Evolutionary conservation across 30 jellyfish, hydroid and myxozoan genomes (phyloP), one percentile per base, ranked within the genome.

Genomic region (Cassiopea xamachana): DNA sequence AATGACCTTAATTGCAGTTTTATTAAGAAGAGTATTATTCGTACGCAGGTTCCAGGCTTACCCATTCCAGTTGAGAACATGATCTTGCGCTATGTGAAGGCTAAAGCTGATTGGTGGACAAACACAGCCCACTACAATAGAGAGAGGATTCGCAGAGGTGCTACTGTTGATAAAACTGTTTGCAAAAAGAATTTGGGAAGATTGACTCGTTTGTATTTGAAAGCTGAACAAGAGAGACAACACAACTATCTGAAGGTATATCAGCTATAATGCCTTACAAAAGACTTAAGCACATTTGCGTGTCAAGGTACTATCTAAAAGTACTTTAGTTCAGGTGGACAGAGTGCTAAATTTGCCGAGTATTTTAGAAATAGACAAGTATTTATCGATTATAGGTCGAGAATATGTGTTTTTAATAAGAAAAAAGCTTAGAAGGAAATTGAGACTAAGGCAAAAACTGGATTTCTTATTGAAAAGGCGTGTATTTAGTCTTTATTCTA

Each of bases 61-160:
- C 99, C 99, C 17, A 96, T 96, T 73, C 99, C 99, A 1, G 99
- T 96, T 0, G 99, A 96, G 84, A 96, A 96, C 94, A 96, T 96
- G 99, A 93, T 96, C 47, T 94, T 96, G 17, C 98, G 99, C 13
- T 96, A 96, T 64, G 99, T 96, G 78, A 96, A 96, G 87, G 99
- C 99, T 45, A 96, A 96, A 69, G 99, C 99, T 14, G 99, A 96
- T 86, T 96, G 99, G 99, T 96, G 99, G 99, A 96, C 99, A 19
- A 96, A 96, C 93, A 97, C 98, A 46, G 99, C 98, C 64, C 99
- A 96, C 86, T 96, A 96, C 93, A 96, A 96, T 91, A 87, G 99
- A 68, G 99, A 96, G 84, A 96, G 99, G 70, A 96, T 96, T 87
- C 79, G 99, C 60, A 82, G 99, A 64, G 99, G 99, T 10, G 99